Conservation (phyloP, 2,113 vertebrate genomes). For the Callipepla squamata region DNA sequence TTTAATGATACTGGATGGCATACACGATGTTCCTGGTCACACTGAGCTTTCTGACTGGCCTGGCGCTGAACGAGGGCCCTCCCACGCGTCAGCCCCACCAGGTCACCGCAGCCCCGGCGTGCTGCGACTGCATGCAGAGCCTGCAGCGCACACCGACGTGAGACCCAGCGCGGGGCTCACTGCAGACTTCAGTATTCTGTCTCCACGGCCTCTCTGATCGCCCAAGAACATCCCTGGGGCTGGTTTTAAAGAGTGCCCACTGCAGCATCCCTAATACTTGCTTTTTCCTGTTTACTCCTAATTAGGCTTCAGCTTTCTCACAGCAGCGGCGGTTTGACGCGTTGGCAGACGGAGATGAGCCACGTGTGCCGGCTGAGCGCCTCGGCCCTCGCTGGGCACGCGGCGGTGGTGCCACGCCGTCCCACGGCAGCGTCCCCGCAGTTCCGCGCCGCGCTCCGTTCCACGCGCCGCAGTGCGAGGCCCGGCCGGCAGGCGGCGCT, state of each 20-base stretch:
- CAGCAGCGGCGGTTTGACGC: neutral
- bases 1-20: neutral
- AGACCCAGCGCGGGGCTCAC: neutral
- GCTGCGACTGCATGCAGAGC: neutral
- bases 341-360: neutral
- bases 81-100: neutral
- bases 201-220: neutral
- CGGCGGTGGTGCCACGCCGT: too few species aligned
- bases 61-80: neutral
- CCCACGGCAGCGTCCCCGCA: fast-evolving
- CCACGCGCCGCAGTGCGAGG: neutral
- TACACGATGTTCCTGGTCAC: neutral
- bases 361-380: neutral
- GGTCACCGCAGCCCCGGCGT: neutral
- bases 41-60: neutral
- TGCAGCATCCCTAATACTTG: neutral
- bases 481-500: fast-evolving
- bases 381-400: too few species aligned
- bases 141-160: neutral
- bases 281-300: neutral
- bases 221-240: neutral
- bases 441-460: too few species aligned
- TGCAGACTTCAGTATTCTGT: neutral
- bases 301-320: neutral
- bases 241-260: neutral